A percentile compares a stretch with the other conserved stretches of the same genome.
These are phyloP conservation scores for Tichodroma muraria DNA, from an alignment of 2,113 vertebrate species.

Conservation along the genomic window DNA sequence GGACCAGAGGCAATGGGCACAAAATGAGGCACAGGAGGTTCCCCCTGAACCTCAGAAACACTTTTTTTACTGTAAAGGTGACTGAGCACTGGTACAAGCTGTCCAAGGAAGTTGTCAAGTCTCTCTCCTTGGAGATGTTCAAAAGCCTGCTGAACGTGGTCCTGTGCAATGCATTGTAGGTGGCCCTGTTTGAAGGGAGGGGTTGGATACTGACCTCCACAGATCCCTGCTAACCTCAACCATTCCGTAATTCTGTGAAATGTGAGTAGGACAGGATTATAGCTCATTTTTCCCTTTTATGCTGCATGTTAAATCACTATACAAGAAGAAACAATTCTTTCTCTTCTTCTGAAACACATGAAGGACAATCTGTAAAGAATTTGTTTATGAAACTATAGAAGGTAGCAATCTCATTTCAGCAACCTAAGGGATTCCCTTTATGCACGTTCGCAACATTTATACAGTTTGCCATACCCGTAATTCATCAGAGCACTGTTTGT, in stretches of 20 bases:
- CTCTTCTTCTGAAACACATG: neutral
- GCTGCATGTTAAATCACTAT: neutral
- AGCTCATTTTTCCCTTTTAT: neutral
- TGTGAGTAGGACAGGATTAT: neutral
- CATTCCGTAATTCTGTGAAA: neutral
- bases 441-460: neutral
- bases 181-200: neutral
- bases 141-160: neutral
- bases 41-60: neutral
- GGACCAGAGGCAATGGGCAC: neutral
- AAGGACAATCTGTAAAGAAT: neutral
- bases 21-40: neutral
- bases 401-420: neutral
- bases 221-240: neutral
- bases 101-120: neutral
- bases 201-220: neutral
- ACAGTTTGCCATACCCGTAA: neutral
- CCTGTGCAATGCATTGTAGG: neutral
- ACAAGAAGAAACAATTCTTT: neutral
- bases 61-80: neutral
- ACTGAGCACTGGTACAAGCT: neutral
- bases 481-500: neutral
- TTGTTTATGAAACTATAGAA: neutral
- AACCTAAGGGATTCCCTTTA: neutral
- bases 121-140: neutral